A percentile compares a stretch with the other conserved stretches of the same genome.
Conservation (phyloP, 2,888 invertebrate species). For the Microctonus brassicae region DNA sequence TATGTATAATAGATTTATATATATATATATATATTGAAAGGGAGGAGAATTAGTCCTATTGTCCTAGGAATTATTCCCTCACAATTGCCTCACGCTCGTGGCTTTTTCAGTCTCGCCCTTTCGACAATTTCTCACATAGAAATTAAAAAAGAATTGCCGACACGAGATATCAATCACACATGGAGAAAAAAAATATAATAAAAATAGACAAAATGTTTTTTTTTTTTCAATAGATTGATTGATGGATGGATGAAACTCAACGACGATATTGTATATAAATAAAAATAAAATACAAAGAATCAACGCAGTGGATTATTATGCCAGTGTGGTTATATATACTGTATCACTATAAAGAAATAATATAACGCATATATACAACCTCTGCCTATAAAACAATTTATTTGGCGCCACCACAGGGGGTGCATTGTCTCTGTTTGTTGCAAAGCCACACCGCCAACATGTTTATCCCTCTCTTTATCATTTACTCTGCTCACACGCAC, state of each 20-base stretch:
- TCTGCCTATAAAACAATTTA: slow-evolving; percentile 59
- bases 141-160: slow-evolving; percentile 20
- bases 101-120: slow-evolving; percentile 31
- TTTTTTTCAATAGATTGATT: slow-evolving; percentile 4
- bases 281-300: slow-evolving; percentile 11
- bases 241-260: slow-evolving; percentile 32
- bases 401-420: slow-evolving; percentile 58
- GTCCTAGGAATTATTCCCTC: slow-evolving; percentile 42
- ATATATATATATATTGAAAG: slow-evolving; percentile 24
- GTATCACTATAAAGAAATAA: neutral
- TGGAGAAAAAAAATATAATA: slow-evolving; percentile 18
- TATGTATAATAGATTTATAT: too few relatives aligned
- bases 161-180: slow-evolving; percentile 34
- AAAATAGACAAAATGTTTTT: slow-evolving; percentile 10
- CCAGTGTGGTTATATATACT: slow-evolving; percentile 6
- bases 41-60: slow-evolving; percentile 46
- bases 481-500: slow-evolving; percentile 17
- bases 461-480: neutral
- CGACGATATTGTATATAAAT: slow-evolving; percentile 25
- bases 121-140: slow-evolving; percentile 25
- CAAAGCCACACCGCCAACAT: slow-evolving; percentile 51
- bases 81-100: slow-evolving; percentile 25
- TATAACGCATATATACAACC: slow-evolving; percentile 26
- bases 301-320: slow-evolving; percentile 4
- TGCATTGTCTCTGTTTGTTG: slow-evolving; percentile 58